A percentile compares a stretch with the other conserved stretches of the same genome.
Conservation (phyloP, 2,888 invertebrate genomes). For the Anorthoa munda region DNA sequence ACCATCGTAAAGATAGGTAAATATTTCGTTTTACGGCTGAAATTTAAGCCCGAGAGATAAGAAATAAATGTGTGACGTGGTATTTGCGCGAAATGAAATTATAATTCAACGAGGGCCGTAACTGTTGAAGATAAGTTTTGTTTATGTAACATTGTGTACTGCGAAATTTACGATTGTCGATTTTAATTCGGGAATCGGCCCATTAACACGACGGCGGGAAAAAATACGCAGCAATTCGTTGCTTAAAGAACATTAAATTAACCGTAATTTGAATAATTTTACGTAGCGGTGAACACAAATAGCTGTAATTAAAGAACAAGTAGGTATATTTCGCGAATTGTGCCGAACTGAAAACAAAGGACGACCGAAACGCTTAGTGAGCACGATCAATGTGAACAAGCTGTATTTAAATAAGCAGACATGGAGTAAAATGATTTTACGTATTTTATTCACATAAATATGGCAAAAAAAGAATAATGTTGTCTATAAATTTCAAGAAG, state of each 20-base stretch:
- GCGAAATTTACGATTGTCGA: constrained; percentile 82
- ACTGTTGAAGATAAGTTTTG: constrained; percentile 83
- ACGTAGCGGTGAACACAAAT: constrained; percentile 87
- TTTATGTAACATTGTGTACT: constrained; percentile 81
- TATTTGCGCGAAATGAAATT: constrained; percentile 74
- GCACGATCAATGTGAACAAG: constrained; percentile 66
- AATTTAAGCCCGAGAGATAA: constrained; percentile 66
- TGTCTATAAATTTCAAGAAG: constrained; percentile 35
- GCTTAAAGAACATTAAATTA: constrained; percentile 86
- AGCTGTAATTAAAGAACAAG: constrained; percentile 83
- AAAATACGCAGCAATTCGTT: constrained; percentile 85
- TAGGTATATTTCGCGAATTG: constrained; percentile 76
- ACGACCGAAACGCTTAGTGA: constrained; percentile 66
- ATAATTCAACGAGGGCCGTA: constrained; percentile 76
- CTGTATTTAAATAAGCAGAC: constrained; percentile 35
- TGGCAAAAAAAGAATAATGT: constrained; percentile 28
- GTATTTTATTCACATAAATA: constrained; percentile 22
- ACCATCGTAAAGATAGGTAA: constrained; percentile 64
- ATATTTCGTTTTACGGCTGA: constrained; percentile 60
- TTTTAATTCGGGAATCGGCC: constrained; percentile 84
- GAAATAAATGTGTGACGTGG: constrained; percentile 68
- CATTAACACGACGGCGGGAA: constrained; percentile 83
- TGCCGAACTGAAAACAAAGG: constrained; percentile 73
- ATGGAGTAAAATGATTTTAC: constrained; percentile 29
- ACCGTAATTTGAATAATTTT: constrained; percentile 87